These are phyloP conservation scores for Mallateleia sp. DNA, from an alignment of 2,888 invertebrate genomes.

Conservation along the genomic window DNA sequence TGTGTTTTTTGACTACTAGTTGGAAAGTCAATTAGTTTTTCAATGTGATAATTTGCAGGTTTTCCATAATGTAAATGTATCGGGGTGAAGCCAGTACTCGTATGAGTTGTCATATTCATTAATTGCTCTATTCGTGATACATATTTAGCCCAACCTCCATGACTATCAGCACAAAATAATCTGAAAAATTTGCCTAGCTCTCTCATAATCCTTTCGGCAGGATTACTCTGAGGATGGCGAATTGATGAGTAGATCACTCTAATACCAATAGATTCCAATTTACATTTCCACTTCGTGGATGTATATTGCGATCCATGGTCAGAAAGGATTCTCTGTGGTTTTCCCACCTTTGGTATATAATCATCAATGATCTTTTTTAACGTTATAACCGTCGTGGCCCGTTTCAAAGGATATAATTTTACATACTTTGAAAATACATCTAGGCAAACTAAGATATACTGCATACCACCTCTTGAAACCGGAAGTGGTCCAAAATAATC, in stretches of 20 bases:
- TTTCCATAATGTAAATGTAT: slow-evolving; percentile 9
- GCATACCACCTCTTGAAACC: slow-evolving; percentile 14
- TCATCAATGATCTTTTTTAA: too few species aligned
- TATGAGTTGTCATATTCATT: neutral
- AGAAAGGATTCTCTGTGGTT: slow-evolving; percentile 25
- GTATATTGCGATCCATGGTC: slow-evolving; percentile 47
- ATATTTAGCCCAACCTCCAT: slow-evolving; percentile 5
- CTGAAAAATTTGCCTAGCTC: slow-evolving; percentile 18
- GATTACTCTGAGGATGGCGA: slow-evolving; percentile 2
- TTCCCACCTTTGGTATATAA: slow-evolving; percentile 1
- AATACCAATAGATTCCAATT: neutral
- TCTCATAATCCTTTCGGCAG: slow-evolving; percentile 3
- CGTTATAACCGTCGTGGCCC: neutral
- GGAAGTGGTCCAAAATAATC: too few species aligned
- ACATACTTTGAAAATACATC: too few species aligned
- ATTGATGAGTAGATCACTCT: slow-evolving; percentile 7
- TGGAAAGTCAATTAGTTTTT: too few species aligned
- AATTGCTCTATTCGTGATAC: neutral
- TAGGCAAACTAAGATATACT: slow-evolving; percentile 33
- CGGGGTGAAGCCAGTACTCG: neutral
- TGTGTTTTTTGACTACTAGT: too few species aligned
- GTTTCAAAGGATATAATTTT: slow-evolving; percentile 9
- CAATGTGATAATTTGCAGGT: neutral
- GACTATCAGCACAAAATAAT: neutral
- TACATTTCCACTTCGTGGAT: neutral